Percentiles rank a stretch among this genome's conserved stretches.
phyloP scores from a whole-genome alignment of 2,797 vertebrate species.

The Orestias chungarensis region DNA sequence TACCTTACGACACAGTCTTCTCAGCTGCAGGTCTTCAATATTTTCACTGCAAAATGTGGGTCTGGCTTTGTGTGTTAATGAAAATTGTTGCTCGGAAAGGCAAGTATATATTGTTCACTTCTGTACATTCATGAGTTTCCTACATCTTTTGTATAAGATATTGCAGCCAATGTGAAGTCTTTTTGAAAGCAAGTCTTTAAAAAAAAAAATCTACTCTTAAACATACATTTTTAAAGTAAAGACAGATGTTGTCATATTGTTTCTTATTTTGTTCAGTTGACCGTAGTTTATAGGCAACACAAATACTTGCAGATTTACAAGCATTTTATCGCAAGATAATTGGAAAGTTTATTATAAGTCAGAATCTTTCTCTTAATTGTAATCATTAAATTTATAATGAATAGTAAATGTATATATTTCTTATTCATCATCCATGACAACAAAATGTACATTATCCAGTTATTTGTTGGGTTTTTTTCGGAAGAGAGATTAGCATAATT shows the following conservation, averaged over 20 bases:
- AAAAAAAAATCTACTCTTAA: no score
- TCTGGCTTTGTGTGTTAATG: slow-evolving; percentile 1
- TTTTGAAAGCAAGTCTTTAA: no score
- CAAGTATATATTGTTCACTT: neutral
- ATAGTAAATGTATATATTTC: no score
- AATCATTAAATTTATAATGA: no score
- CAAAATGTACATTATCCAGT: no score
- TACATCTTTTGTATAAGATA: no score
- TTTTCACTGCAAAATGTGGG: slow-evolving; percentile 6
- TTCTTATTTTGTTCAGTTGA: neutral
- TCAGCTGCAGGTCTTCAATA: slow-evolving; percentile 10
- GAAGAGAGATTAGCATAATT: no score
- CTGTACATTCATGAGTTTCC: neutral
- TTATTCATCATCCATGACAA: no score
- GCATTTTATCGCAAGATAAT: neutral
- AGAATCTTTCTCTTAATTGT: neutral
- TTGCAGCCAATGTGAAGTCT: no score
- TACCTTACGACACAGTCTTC: slow-evolving; percentile 35
- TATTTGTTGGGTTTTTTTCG: no score
- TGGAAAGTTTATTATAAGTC: neutral
- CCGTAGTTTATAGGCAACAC: neutral
- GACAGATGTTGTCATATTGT: no score
- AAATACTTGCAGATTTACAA: neutral
- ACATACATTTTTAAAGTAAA: no score
- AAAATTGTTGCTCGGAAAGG: neutral